Evolutionary conservation across 2,113 vertebrate species (phyloP).

Genomic region (Steatornis caripensis): DNA sequence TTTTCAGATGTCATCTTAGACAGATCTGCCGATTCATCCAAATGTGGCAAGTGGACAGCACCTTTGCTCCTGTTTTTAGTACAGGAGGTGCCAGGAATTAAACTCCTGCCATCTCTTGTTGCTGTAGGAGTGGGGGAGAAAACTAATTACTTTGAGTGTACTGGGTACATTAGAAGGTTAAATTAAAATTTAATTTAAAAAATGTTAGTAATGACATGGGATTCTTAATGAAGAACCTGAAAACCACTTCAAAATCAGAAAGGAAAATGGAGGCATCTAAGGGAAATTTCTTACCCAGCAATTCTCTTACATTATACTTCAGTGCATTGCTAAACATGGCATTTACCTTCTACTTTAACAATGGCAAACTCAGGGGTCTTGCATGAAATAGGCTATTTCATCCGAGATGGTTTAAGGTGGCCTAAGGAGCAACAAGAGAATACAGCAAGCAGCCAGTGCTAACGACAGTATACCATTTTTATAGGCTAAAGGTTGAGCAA

Average conservation of each 20-base stretch:
- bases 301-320: background rate
- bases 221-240: background rate
- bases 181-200: slow-evolving; percentile 56
- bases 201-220: background rate
- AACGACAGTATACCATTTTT: slow-evolving; percentile 68
- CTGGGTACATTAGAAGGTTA: slow-evolving; percentile 2
- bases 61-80: background rate
- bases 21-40: background rate
- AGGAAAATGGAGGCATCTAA: background rate
- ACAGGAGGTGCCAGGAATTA: slow-evolving; percentile 25
- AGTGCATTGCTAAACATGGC: slow-evolving; percentile 39
- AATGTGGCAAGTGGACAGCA: background rate
- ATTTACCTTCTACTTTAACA: slow-evolving; percentile 52
- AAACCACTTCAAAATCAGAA: background rate
- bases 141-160: slow-evolving; percentile 11
- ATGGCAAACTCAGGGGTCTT: slow-evolving; percentile 45
- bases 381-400: slow-evolving; percentile 67
- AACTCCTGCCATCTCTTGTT: background rate
- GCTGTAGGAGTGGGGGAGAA: background rate
- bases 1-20: background rate
- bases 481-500: slow-evolving; percentile 72
- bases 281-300: background rate
- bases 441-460: slow-evolving; percentile 58
- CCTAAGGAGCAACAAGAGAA: slow-evolving; percentile 66
- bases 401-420: slow-evolving; percentile 62